Percentiles rank a stretch among this genome's conserved stretches.
These are phyloP conservation scores for Anodontia alba DNA, from an alignment of 2,888 invertebrate genomes.

Conservation along the genomic window DNA sequence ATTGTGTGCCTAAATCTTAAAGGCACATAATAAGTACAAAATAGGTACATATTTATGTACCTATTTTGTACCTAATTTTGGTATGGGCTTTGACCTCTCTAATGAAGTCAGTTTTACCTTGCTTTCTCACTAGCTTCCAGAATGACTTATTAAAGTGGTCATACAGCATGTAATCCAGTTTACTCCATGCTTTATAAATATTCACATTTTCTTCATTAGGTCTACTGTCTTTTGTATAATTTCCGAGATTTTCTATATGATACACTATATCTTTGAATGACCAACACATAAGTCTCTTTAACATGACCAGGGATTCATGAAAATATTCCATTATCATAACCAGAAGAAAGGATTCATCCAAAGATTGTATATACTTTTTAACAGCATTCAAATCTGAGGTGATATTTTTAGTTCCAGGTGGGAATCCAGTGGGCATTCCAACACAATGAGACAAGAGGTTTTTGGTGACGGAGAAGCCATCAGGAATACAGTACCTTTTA, in stretches of 20 bases:
- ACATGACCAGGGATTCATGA: conserved; percentile 82
- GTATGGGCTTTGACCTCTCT: not conserved
- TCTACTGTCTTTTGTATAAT: conserved; percentile 47
- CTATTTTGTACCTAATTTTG: no score
- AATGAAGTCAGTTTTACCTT: not conserved
- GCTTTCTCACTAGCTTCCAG: conserved; percentile 70
- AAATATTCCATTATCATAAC: conserved; percentile 83
- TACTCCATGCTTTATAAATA: conserved; percentile 75
- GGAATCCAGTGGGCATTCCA: conserved; percentile 81
- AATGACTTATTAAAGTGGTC: conserved; percentile 80
- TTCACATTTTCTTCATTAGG: conserved; percentile 47
- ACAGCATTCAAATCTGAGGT: conserved; percentile 58
- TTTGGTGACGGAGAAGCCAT: conserved; percentile 79
- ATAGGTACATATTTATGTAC: no score
- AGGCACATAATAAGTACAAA: no score
- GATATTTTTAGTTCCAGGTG: conserved; percentile 67
- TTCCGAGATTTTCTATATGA: conserved; percentile 66
- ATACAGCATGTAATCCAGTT: conserved; percentile 79
- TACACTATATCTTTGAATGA: conserved; percentile 80
- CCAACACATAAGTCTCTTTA: conserved; percentile 84
- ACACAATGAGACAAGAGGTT: conserved; percentile 81
- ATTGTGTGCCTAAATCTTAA: no score
- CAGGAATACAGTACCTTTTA: conserved; percentile 78
- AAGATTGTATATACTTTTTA: conserved; percentile 66
- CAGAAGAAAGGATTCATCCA: conserved; percentile 78